Evolutionary conservation across 2,113 vertebrate species (phyloP).

Genomic region (Grallaria varia): DNA sequence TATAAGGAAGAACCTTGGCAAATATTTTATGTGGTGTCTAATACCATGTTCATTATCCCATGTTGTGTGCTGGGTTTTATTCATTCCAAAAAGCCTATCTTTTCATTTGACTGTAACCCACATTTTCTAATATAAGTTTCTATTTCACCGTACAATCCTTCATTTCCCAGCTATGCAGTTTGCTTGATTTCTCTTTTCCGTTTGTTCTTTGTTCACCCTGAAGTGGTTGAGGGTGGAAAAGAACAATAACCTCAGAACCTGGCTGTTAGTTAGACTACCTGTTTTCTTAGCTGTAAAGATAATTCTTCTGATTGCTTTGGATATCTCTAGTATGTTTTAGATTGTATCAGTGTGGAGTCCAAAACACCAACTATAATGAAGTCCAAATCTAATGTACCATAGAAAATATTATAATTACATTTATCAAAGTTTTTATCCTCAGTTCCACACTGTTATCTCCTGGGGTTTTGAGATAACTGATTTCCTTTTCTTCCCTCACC

Average conservation of each 20-base stretch:
- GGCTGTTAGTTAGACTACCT: neutral
- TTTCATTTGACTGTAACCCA: neutral
- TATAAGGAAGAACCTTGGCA: neutral
- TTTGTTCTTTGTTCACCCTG: neutral
- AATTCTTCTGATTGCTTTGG: neutral
- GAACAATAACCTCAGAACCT: neutral
- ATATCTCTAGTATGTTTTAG: neutral
- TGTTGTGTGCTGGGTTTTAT: neutral
- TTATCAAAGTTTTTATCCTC: neutral
- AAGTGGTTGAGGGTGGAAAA: neutral
- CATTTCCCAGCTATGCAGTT: neutral
- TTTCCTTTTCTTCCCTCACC: neutral
- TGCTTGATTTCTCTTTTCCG: neutral
- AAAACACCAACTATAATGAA: neutral
- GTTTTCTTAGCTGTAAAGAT: neutral
- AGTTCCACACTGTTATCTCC: neutral
- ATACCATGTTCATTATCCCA: neutral
- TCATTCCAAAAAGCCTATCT: neutral
- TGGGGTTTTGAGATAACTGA: neutral
- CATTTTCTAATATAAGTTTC: neutral
- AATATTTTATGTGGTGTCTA: neutral
- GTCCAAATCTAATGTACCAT: neutral
- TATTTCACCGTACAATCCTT: neutral
- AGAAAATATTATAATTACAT: neutral
- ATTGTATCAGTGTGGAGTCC: neutral